These are phyloP conservation scores for Brachylomia viminalis DNA, from an alignment of 2,888 invertebrate species.

Conservation along the genomic window DNA sequence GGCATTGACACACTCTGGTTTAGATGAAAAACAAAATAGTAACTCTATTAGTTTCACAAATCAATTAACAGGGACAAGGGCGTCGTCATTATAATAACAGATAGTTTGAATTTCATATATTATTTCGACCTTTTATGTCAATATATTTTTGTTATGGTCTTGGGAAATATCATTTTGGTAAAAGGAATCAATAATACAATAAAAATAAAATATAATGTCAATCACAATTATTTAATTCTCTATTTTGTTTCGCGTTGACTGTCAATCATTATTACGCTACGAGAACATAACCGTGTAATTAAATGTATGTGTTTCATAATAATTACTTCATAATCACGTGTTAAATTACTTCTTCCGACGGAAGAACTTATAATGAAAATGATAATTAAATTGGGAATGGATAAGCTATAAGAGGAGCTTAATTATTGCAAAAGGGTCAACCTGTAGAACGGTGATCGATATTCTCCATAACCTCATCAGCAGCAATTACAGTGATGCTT, in stretches of 20 bases:
- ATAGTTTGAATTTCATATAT: not conserved
- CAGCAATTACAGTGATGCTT: not conserved
- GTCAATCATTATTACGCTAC: not conserved
- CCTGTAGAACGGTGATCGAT: not conserved
- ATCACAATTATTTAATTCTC: not conserved
- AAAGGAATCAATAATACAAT: not conserved
- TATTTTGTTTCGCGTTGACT: not conserved
- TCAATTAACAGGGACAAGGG: conserved; percentile 51
- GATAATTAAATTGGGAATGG: not conserved
- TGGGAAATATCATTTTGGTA: not conserved
- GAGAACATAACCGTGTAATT: not conserved
- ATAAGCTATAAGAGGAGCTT: not conserved
- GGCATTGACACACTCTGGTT: conserved; percentile 55
- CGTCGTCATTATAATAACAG: not conserved
- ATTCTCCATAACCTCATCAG: too few species aligned
- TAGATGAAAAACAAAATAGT: conserved; percentile 14
- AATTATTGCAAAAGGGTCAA: not conserved
- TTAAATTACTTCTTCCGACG: too few species aligned
- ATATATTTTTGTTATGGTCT: conserved; percentile 1
- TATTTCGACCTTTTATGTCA: conserved; percentile 19
- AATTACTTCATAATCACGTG: not conserved
- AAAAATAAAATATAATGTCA: not conserved
- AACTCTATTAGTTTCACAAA: conserved; percentile 41
- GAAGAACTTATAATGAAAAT: not conserved
- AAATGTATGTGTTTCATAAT: not conserved